phyloP scores from a whole-genome alignment of 2,113 vertebrate genomes.

The Cisticola juncidis region DNA sequence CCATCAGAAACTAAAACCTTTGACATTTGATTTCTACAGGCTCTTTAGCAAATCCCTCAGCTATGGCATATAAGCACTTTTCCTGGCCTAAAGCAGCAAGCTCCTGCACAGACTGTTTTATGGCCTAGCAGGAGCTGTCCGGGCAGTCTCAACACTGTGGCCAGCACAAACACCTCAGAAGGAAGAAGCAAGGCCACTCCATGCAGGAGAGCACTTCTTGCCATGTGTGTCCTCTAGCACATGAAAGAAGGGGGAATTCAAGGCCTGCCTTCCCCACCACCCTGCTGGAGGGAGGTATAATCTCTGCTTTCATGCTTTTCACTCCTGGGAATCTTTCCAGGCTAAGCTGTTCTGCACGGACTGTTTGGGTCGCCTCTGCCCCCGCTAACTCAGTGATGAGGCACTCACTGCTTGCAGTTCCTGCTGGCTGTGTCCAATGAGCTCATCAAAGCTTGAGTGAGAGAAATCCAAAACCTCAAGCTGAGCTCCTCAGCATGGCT shows the following conservation, averaged over 20 bases:
- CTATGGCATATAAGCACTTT: neutral
- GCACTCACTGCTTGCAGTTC: neutral
- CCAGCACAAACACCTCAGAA: neutral
- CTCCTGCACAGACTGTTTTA: neutral
- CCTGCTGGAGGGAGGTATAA: neutral
- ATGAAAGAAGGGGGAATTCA: neutral
- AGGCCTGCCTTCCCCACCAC: neutral
- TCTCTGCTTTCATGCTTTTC: neutral
- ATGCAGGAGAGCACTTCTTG: neutral
- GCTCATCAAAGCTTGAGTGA: constrained; percentile 25
- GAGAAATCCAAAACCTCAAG: constrained; percentile 13
- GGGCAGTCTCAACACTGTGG: neutral
- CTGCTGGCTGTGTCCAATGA: neutral
- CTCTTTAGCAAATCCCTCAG: neutral
- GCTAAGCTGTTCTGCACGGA: neutral
- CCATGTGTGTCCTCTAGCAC: accelerated
- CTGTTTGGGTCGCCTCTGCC: neutral
- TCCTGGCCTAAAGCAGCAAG: neutral
- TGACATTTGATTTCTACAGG: neutral
- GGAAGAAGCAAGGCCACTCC: neutral
- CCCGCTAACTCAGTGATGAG: neutral
- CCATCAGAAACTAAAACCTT: neutral
- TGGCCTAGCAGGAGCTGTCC: neutral
- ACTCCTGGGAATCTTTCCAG: constrained; percentile 16
- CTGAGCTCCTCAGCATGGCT: neutral